Conservation (phyloP, 2,888 invertebrate genomes). For the Apocheima hispidaria region DNA sequence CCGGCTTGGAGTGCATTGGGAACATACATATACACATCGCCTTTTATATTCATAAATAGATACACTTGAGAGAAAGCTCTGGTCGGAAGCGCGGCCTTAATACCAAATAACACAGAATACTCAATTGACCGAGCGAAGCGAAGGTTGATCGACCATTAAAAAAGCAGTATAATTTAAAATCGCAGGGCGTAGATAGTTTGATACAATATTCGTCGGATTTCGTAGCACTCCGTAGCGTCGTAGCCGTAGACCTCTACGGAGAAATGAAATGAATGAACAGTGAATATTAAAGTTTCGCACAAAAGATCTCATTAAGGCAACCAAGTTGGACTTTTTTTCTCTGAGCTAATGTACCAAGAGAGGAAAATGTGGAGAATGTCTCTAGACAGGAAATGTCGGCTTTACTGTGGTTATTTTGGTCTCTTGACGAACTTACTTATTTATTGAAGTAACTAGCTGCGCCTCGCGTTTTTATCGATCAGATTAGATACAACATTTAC, state of each 20-base stretch:
- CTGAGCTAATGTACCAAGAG: slow-evolving; percentile 12
- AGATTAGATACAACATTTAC: no score
- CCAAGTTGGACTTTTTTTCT: slow-evolving; percentile 42
- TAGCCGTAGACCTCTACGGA: slow-evolving; percentile 4
- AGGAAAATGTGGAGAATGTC: slow-evolving; percentile 1
- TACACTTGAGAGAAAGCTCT: no score
- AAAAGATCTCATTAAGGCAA: slow-evolving; percentile 57
- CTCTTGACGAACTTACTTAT: not conserved
- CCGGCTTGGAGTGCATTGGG: no score
- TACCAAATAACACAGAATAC: no score
- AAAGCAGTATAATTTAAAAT: no score
- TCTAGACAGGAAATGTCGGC: slow-evolving; percentile 8
- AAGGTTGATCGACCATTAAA: no score
- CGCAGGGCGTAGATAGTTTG: not conserved
- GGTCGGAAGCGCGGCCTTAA: no score
- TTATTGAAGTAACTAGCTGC: not conserved
- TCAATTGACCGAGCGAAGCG: no score
- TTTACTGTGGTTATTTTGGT: slow-evolving; percentile 3
- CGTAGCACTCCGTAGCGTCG: slow-evolving; percentile 23
- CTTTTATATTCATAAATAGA: no score
- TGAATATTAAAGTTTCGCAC: slow-evolving; percentile 40
- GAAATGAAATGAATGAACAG: slow-evolving; percentile 14
- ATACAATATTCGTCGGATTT: slow-evolving; percentile 7
- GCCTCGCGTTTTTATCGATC: no score
- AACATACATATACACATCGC: no score